Base-by-base conservation (phyloP, 2,888 invertebrate genomes). In the Pheosia gnoma region DNA sequence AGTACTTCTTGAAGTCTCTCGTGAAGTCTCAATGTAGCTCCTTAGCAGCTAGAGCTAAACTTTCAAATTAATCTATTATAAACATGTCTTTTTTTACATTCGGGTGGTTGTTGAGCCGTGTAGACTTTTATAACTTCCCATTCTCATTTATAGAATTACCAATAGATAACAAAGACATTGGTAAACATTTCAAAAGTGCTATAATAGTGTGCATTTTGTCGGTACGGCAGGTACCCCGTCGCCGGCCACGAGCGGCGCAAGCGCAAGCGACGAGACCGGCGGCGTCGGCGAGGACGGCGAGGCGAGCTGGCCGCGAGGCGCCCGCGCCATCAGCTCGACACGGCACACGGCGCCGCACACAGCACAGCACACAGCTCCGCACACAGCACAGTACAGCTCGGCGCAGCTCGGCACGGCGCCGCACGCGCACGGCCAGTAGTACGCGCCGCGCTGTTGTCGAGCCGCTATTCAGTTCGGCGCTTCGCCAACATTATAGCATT, bases 391-490 rank as follows among this genome's bases (percentile, higher is more conserved):
- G 47, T 10, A n/a, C 47, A 47, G 47, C 47, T 47, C 47, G 4
- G 47, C 51, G 25, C n/a, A 25, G 51, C 43, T 41, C 41, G 41
- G 9, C 43, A 56, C 65, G 8, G 10, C 59, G n/a, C 51, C 38
- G 39, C 36, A 13, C 41, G 51, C 58, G 49, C 56, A 11, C 57
- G 39, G 39, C 8, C 43, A 43, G 43, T 47, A 41, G 60, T 57
- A 47, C 51, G 4, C 52, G 38, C 55, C n/a, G 63, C 3, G n/a
- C 59, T 57, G 79, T 82, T 82, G 84, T 83, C 83, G 87, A 89
- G 82, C 80, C 88, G 90, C 90, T 89, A 90, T 90, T 90, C 87
- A 91, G 90, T 91, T 91, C 81, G 90, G 89, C 91, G 89, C 85
- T 87, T 88, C 85, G 88, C 87, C 88, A 86, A 80, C 84, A 61